Evolutionary conservation across 64 coral and sea anemone species (phyloP).

Genomic region (Acropora tenuis): DNA sequence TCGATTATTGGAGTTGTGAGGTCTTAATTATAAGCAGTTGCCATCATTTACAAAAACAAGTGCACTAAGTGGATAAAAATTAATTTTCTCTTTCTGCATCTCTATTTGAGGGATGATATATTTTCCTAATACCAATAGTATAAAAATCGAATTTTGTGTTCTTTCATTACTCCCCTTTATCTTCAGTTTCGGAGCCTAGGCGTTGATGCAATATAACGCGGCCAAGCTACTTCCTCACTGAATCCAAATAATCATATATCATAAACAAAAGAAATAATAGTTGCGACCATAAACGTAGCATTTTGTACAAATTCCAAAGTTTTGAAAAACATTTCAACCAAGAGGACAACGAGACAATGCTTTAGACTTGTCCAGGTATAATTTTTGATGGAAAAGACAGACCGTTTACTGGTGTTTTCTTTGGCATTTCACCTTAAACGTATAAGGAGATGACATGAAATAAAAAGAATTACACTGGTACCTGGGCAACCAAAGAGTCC

Average conservation of each 20-base stretch:
- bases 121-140: background rate
- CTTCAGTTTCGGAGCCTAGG: background rate
- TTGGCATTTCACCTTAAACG: no score
- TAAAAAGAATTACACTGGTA: no score
- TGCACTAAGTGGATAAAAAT: background rate
- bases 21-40: background rate
- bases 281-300: no score
- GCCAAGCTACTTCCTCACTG: background rate
- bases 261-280: background rate
- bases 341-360: no score
- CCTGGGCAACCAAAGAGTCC: no score
- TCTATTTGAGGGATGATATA: background rate
- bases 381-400: no score
- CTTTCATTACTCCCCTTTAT: background rate
- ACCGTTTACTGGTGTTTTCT: no score
- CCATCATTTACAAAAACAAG: no score
- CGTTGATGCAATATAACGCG: background rate
- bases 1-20: slow-evolving; percentile 2
- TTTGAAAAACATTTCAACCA: no score
- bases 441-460: no score
- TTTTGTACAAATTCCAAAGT: no score
- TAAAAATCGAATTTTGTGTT: background rate
- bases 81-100: background rate
- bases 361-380: no score
- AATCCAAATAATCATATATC: background rate